Conservation (phyloP, 1,140 invertebrate genomes). For the Rhagoletis zephyria region DNA sequence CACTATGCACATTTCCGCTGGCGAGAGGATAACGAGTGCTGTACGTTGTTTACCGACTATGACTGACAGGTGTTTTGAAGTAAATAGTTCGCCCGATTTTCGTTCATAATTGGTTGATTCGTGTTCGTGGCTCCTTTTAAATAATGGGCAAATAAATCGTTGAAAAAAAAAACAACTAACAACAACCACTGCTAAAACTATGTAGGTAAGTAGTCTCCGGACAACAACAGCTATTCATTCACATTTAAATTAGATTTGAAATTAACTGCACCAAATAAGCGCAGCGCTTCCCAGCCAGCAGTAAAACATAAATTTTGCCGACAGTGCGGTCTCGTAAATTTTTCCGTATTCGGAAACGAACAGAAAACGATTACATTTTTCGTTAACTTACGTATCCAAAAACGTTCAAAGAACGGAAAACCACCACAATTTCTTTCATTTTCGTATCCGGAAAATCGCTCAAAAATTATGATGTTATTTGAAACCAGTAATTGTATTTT, state of each 20-base stretch:
- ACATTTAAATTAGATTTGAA: constrained; percentile 31
- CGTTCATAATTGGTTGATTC: neutral
- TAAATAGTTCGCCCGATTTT: neutral
- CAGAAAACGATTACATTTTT: too few species aligned
- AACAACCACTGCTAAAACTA: constrained; percentile 9
- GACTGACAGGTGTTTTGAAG: neutral
- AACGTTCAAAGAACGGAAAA: too few species aligned
- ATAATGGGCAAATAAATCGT: constrained; percentile 9
- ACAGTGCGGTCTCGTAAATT: too few species aligned
- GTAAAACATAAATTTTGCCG: too few species aligned
- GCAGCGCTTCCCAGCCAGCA: neutral
- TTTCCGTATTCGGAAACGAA: too few species aligned
- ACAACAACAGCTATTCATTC: constrained; percentile 51
- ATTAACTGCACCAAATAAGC: constrained; percentile 46
- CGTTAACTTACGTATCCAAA: too few species aligned
- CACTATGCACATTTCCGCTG: neutral
- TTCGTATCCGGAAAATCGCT: too few species aligned
- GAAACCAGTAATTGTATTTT: too few species aligned
- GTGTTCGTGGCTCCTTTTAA: constrained; percentile 24
- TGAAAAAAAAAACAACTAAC: constrained; percentile 8
- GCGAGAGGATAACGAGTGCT: neutral
- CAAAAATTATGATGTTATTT: too few species aligned
- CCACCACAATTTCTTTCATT: too few species aligned
- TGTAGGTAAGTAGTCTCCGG: too few species aligned
- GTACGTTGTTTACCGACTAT: neutral